Percentiles rank a stretch among this genome's conserved stretches.
These are phyloP conservation scores for Montipora capricornis DNA, from an alignment of 64 coral and sea anemone species.

Conservation along the genomic window DNA sequence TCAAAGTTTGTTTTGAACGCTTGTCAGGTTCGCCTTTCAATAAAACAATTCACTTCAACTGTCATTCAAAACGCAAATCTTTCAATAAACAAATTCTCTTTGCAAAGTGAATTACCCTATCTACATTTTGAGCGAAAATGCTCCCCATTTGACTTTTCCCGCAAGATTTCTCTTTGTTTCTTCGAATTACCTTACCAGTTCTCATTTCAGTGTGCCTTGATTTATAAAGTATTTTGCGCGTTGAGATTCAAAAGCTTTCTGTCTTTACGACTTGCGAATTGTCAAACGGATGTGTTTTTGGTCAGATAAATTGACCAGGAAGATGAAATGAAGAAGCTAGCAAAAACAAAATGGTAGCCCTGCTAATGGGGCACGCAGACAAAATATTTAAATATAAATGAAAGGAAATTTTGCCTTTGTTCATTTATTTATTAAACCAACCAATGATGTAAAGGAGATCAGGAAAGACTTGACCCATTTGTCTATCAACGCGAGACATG, in stretches of 20 bases:
- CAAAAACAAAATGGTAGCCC: conserved; percentile 56
- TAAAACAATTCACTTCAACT: neutral
- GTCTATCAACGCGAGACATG: conserved; percentile 38
- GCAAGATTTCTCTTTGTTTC: no score
- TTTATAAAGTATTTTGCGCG: no score
- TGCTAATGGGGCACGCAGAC: conserved; percentile 81
- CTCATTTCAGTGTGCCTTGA: no score
- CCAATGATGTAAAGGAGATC: conserved; percentile 62
- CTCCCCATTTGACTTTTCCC: no score
- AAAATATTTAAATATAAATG: conserved; percentile 92
- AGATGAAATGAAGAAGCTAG: conserved; percentile 12
- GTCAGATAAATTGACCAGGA: neutral
- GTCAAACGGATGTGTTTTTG: neutral
- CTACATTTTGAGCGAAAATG: neutral
- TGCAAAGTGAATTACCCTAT: neutral
- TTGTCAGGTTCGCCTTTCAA: conserved; percentile 30
- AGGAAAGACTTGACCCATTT: conserved; percentile 39
- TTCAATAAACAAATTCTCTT: conserved; percentile 6
- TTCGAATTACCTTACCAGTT: no score
- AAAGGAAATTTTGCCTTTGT: conserved; percentile 88
- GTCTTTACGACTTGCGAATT: no score
- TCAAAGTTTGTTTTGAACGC: conserved; percentile 27
- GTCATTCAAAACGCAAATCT: conserved; percentile 33
- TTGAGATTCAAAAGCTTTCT: no score
- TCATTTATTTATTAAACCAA: conserved; percentile 54